phyloP scores from a whole-genome alignment of 2,888 invertebrate species.

The Aleiodes testaceus region DNA sequence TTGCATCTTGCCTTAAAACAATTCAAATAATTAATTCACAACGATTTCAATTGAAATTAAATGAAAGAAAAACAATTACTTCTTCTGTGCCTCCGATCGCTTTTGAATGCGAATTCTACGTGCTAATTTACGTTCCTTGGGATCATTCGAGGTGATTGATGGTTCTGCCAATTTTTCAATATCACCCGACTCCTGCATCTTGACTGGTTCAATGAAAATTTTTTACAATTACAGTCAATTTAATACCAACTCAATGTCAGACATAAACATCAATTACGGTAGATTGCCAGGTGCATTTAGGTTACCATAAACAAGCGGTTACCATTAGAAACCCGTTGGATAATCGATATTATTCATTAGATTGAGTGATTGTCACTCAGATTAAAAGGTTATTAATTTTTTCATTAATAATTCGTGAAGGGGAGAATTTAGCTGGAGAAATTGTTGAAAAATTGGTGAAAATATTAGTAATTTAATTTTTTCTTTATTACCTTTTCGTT shows the following conservation, averaged over 20 bases:
- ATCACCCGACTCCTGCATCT: conserved; percentile 12
- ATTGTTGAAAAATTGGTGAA: too few relatives aligned
- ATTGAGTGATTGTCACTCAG: background rate
- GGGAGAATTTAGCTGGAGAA: too few relatives aligned
- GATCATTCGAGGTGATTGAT: conserved; percentile 78
- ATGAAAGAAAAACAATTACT: conserved; percentile 57
- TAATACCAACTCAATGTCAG: conserved; percentile 27
- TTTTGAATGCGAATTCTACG: conserved; percentile 80
- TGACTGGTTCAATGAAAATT: conserved; percentile 2
- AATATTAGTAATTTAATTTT: too few relatives aligned
- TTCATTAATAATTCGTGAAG: background rate
- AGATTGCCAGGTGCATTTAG: conserved; percentile 29
- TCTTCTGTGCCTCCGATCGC: conserved; percentile 77
- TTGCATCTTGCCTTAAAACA: conserved; percentile 50
- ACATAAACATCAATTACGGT: conserved; percentile 28
- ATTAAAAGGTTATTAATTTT: background rate
- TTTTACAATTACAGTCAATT: conserved; percentile 18
- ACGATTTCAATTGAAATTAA: background rate
- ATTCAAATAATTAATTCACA: conserved; percentile 10
- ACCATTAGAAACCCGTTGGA: conserved; percentile 36
- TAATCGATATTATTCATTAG: background rate
- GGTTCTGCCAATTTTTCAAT: conserved; percentile 75
- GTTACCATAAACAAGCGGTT: conserved; percentile 34
- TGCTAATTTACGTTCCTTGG: conserved; percentile 82
- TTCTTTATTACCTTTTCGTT: too few relatives aligned